Percentiles rank a stretch among this genome's conserved stretches.
Evolutionary conservation across 2,797 vertebrate species (phyloP).

Genomic region (Amniataba percoides): DNA sequence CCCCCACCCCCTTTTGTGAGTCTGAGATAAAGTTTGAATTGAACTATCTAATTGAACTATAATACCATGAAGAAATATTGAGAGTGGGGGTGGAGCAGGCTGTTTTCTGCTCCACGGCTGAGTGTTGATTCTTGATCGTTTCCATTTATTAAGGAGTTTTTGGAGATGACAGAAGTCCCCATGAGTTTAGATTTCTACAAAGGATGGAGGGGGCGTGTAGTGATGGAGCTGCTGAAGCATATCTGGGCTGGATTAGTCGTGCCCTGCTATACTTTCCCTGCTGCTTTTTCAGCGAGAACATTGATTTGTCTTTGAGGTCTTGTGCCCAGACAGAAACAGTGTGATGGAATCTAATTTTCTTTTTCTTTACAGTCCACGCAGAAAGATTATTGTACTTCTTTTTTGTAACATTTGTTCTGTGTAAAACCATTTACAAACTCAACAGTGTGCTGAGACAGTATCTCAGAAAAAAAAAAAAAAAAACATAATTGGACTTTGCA

Average conservation of each 20-base stretch:
- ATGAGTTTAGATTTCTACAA: background rate
- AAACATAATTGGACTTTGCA: background rate
- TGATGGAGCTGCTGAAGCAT: conserved; percentile 1
- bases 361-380: background rate
- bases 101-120: background rate
- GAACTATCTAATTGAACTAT: too few relatives aligned
- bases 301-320: background rate
- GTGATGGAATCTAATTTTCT: background rate
- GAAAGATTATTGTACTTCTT: background rate
- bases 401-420: background rate
- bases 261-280: background rate
- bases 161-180: background rate
- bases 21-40: too few relatives aligned
- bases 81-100: too few relatives aligned
- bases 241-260: background rate
- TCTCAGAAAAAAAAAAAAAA: background rate
- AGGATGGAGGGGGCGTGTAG: background rate
- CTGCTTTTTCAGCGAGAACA: background rate
- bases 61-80: too few relatives aligned
- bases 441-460: too few relatives aligned
- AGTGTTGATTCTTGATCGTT: background rate
- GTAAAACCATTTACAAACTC: background rate
- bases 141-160: background rate
- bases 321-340: background rate
- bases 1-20: too few relatives aligned